Base-by-base conservation (phyloP, 1,140 invertebrate genomes). In the Sweltsa coloradensis region DNA sequence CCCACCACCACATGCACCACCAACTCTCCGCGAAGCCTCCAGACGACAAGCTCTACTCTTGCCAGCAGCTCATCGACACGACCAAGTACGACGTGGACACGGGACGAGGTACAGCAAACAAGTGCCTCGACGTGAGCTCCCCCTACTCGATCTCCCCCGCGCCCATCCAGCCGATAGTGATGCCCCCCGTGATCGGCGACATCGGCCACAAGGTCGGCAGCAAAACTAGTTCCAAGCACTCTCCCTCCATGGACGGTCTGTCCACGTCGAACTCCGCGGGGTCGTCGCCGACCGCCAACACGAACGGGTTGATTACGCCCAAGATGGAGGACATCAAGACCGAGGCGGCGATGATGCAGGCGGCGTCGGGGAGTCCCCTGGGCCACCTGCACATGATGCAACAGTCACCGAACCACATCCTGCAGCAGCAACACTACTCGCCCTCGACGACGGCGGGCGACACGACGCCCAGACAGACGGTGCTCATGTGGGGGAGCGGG, bases 401-500 rank as follows among this genome's bases (percentile, higher is more conserved):
- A 6, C 5, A 18, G 26, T 7, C 37, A 11, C 14, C 9, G 14
- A 14, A 11, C 7, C 14, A 71, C 42, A 24, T 11, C 40, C 19
- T 22, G 26, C 45, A 14, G 4, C 41, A 61, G 63, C 1, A 60
- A 52, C 69, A 78, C 52, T 64, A 63, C 49, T 59, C 60, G 18
- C 61, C 63, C n/a, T 43, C 42, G 6, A 45, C 27, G 47, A 40
- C 41, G 9, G 21, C 46, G 27, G 53, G 52, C 19, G 46, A 34
- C 22, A 75, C 80, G 44, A 68, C 73, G 21, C 77, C 79, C 0
- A 67, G 86, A 18, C 85, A 90, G 64, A 90, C 86, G 1, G 86
- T 90, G 14, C 71, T 90, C 3, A 89, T 89, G 86, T 89, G 85
- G 85, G 85, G 85, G 2, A 68, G 65, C 43, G 69, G 68, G 40